Evolutionary conservation across 2,888 invertebrate species (phyloP).

Genomic region (Nipponacmea schrenckii): DNA sequence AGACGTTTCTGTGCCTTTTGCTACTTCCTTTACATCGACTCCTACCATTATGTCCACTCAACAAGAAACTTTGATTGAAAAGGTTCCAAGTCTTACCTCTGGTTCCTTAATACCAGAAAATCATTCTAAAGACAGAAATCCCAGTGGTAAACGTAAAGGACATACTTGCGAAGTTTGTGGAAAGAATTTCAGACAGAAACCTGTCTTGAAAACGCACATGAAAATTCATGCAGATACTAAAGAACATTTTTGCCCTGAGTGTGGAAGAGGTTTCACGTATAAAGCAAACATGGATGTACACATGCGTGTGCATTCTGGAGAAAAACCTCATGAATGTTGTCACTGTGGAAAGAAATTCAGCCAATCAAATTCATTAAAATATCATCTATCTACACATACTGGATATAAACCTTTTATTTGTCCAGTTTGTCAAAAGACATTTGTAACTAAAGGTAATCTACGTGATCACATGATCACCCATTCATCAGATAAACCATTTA

Average conservation of each 20-base stretch:
- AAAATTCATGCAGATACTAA: not conserved
- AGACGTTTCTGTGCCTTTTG: too few species aligned
- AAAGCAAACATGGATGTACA: conserved; percentile 1
- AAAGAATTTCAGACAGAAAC: not conserved
- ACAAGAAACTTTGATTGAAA: too few species aligned
- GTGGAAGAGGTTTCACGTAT: not conserved
- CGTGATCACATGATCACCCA: not conserved
- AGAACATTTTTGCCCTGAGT: not conserved
- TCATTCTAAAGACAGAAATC: too few species aligned
- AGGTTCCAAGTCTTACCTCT: too few species aligned
- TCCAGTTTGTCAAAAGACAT: not conserved
- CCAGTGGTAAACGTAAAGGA: not conserved
- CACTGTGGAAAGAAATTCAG: not conserved
- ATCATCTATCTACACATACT: not conserved
- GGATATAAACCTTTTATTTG: conserved; percentile 6
- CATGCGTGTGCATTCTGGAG: not conserved
- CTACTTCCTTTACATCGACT: too few species aligned
- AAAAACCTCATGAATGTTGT: not conserved
- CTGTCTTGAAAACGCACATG: not conserved
- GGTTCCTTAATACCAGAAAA: too few species aligned
- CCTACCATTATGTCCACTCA: too few species aligned
- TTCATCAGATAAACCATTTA: not conserved
- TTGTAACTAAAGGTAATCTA: not conserved
- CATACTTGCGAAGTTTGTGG: not conserved
- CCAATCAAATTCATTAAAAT: not conserved